Evolutionary conservation across 2,113 vertebrate species (phyloP).

Genomic region (Xiphophorus maculatus): DNA sequence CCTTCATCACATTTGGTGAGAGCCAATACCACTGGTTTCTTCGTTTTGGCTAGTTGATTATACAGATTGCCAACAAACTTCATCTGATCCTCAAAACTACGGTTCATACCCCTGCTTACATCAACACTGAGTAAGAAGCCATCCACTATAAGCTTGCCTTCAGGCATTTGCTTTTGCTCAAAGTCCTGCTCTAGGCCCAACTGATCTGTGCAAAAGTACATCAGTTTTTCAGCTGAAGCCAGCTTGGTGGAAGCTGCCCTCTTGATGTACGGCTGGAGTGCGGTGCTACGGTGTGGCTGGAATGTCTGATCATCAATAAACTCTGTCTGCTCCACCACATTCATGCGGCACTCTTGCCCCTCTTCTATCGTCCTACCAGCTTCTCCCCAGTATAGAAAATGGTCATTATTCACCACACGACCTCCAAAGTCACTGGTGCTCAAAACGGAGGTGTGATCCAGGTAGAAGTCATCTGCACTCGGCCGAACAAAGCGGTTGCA

Average conservation of each 20-base stretch:
- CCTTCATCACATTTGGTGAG: conserved; percentile 97
- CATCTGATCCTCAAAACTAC: conserved; percentile 97
- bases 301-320: conserved; percentile 99
- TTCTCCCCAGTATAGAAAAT: conserved; percentile 99
- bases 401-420: conserved; percentile 97
- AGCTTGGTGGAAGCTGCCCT: conserved; percentile 93
- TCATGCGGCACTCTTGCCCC: conserved; percentile 87
- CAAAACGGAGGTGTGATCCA: conserved; percentile 97
- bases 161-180: conserved; percentile 99
- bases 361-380: conserved; percentile 88
- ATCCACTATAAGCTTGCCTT: conserved; percentile 93
- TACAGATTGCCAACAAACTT: conserved; percentile 94
- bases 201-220: conserved; percentile 99
- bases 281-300: conserved; percentile 95
- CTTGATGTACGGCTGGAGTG: conserved; percentile 96
- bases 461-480: conserved; percentile 92
- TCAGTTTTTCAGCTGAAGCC: conserved; percentile 96
- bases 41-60: conserved; percentile 95
- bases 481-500: conserved; percentile 96
- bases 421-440: conserved; percentile 99
- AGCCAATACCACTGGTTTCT: conserved; percentile 92
- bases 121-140: conserved; percentile 94
- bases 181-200: conserved; percentile 98
- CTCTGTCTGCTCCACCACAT: conserved; percentile 98
- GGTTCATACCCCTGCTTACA: conserved; percentile 96